Evolutionary conservation across 2,797 vertebrate genomes (phyloP).

Genomic region (Coranthus polyacanthus): DNA sequence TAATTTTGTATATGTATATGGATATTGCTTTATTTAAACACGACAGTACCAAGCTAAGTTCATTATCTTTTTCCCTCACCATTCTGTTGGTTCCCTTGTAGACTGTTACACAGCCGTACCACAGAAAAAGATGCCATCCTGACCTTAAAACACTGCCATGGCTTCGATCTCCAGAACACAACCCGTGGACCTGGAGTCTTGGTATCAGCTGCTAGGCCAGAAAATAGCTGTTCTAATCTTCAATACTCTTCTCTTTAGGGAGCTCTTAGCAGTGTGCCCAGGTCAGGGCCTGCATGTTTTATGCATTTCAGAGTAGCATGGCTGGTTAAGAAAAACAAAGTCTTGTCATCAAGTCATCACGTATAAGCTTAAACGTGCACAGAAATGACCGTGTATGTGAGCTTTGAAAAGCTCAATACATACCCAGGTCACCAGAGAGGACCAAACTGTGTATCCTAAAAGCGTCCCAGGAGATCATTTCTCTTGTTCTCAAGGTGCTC

Average conservation of each 20-base stretch:
- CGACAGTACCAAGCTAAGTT: constrained; percentile 57
- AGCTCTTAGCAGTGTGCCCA: constrained; percentile 64
- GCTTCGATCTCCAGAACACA: constrained; percentile 57
- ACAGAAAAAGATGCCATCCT: constrained; percentile 56
- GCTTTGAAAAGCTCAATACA: constrained; percentile 33
- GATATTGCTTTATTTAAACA: constrained; percentile 78
- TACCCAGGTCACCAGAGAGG: constrained; percentile 25
- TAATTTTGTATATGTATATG: constrained; percentile 83
- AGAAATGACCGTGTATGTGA: constrained; percentile 41
- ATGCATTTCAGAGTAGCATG: constrained; percentile 79
- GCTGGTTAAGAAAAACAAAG: constrained; percentile 63
- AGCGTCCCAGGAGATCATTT: constrained; percentile 54
- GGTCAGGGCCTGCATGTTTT: constrained; percentile 70
- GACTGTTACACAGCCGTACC: constrained; percentile 73
- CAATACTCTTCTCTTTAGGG: constrained; percentile 57
- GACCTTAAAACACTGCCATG: constrained; percentile 71
- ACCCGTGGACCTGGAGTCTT: constrained; percentile 47
- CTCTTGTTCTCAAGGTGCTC: constrained; percentile 71
- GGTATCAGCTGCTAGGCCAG: constrained; percentile 7
- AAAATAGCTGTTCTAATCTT: constrained; percentile 50
- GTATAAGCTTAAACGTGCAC: constrained; percentile 59
- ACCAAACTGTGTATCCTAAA: constrained; percentile 51
- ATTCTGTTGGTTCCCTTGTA: constrained; percentile 62
- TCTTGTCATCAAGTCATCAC: constrained; percentile 61
- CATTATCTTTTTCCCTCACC: constrained; percentile 55